Base-by-base conservation (phyloP, 2,797 vertebrate genomes). In the Lemur catta region DNA sequence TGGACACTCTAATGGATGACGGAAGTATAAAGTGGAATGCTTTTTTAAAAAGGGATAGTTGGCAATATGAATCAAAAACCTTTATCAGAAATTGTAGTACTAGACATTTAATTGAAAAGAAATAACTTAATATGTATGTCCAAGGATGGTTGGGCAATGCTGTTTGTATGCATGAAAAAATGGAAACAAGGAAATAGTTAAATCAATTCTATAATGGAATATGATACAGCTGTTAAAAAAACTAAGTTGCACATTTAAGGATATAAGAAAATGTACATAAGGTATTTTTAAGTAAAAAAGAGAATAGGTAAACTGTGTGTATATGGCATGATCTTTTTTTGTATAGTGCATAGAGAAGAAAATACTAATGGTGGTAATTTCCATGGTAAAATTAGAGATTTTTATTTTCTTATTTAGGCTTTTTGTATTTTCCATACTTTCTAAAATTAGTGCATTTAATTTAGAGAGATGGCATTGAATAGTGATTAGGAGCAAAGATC, bases 251-350 rank as follows among this genome's bases (percentile, higher is more conserved):
- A 82, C 75, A 71, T 43, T 79, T 88, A 90, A 92, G 24, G 46
- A 82, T 6, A 84, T 63, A n/a, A 67, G 43, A n/a, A 78, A 59
- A 86, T 26, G 15, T 15, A 69, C 20, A 26, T 12, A 55, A 71
- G 26, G 8, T 41, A 74, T 74, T 76, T 92, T 63, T 71, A 75
- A 78, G 24, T 38, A 20, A 85, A 93, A 91, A 89, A 26, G 33
- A 13, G 48, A 78, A 76, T 18, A 67, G 59, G 26, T 81, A 59
- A 72, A 52, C 24, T 48, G 3, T 46, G 1, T 46, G 59, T 9
- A 50, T 2, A 13, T 3, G 14, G 59, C 50, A 63, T 24, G 7
- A 59, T n/a, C 15, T 69, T 80, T 75, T 4, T 33, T 71, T 50
- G 9, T 33, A 9, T 38, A 52, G 10, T 41, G 38, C 30, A 38